Conservation (phyloP, 2,113 vertebrate genomes). For the Etheostoma cragini region DNA sequence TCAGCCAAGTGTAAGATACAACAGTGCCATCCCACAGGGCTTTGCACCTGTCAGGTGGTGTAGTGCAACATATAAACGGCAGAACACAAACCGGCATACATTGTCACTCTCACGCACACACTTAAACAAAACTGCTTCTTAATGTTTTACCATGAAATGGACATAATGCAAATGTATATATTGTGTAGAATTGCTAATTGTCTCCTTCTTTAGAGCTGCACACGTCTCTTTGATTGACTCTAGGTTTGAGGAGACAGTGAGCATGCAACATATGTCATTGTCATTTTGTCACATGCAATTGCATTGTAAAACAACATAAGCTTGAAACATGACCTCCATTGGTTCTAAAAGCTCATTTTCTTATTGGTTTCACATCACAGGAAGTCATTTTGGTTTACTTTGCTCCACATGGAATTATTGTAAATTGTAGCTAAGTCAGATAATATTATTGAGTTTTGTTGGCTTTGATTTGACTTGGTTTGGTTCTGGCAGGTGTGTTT, state of each 20-base stretch:
- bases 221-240: background rate
- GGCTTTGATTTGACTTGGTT: background rate
- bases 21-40: slow-evolving; percentile 72
- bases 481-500: slow-evolving; percentile 1
- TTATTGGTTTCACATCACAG: background rate
- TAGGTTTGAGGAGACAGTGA: background rate
- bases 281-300: background rate
- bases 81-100: slow-evolving; percentile 57
- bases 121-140: background rate
- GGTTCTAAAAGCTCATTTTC: background rate
- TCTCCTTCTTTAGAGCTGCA: background rate
- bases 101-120: slow-evolving; percentile 37
- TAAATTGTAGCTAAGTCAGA: background rate
- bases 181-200: background rate
- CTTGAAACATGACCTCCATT: background rate
- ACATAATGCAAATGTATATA: background rate
- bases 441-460: background rate
- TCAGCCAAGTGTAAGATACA: slow-evolving; percentile 76
- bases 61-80: slow-evolving; percentile 55
- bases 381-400: background rate
- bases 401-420: background rate
- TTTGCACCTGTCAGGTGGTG: slow-evolving; percentile 67
- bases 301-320: background rate
- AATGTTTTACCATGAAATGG: slow-evolving; percentile 5
- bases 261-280: background rate